Percentiles rank a stretch among this genome's conserved stretches.
These are phyloP conservation scores for Leptopilina clavipes DNA, from an alignment of 1,140 invertebrate species.

Conservation along the genomic window DNA sequence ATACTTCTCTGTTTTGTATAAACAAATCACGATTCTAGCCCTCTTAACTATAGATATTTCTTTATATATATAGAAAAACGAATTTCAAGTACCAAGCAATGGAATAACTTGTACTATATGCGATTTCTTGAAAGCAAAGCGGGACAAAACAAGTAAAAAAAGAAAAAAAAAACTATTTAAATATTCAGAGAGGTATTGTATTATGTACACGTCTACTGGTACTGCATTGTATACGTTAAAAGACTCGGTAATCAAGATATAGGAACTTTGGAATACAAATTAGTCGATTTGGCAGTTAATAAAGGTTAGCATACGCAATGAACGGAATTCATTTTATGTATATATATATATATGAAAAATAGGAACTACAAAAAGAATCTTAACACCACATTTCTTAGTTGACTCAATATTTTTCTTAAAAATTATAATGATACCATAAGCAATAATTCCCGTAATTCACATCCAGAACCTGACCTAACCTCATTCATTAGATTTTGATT, in stretches of 20 bases:
- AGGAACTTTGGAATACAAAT: not conserved
- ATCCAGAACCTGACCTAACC: no score
- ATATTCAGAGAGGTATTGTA: slow-evolving; percentile 3
- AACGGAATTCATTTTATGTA: not conserved
- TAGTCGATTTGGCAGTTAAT: not conserved
- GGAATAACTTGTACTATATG: not conserved
- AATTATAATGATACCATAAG: no score
- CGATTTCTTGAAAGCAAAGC: not conserved
- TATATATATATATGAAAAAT: no score
- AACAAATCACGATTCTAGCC: not conserved
- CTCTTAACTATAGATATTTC: not conserved
- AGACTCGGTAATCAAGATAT: not conserved
- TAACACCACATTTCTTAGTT: no score
- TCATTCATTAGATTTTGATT: no score
- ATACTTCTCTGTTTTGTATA: not conserved
- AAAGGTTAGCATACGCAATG: not conserved
- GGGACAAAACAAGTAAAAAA: not conserved
- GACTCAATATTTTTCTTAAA: no score
- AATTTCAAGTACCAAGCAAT: no score
- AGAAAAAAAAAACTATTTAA: not conserved
- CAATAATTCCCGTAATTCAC: no score
- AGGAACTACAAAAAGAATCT: no score
- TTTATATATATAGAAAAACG: not conserved
- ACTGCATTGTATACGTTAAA: not conserved
- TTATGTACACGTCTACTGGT: not conserved